These are phyloP conservation scores for Rallus limicola DNA, from an alignment of 2,113 vertebrate species.

Conservation along the genomic window DNA sequence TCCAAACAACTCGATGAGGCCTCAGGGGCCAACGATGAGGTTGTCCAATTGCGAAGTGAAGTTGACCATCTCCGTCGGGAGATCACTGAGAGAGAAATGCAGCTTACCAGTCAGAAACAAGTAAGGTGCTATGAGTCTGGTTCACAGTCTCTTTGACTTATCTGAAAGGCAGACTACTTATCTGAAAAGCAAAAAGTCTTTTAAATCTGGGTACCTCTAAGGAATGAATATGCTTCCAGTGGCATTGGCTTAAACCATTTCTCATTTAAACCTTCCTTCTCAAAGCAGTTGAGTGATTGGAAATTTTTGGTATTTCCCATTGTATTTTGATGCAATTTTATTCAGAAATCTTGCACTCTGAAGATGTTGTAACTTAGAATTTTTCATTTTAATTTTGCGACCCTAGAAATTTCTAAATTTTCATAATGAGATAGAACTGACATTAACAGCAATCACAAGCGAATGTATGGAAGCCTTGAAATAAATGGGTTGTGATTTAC, in stretches of 20 bases:
- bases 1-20: conserved; percentile 97
- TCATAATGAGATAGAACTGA: neutral
- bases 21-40: conserved; percentile 89
- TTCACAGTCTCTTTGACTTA: neutral
- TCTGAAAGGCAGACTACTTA: neutral
- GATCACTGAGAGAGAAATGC: conserved; percentile 96
- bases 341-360: neutral
- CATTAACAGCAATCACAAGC: neutral
- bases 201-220: neutral
- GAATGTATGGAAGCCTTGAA: conserved; percentile 18
- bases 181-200: neutral
- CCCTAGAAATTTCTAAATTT: neutral
- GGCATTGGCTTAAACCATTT: neutral
- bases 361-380: neutral
- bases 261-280: neutral
- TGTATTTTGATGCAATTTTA: neutral
- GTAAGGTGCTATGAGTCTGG: conserved; percentile 51
- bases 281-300: neutral
- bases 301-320: neutral
- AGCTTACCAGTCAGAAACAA: conserved; percentile 98
- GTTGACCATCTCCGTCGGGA: conserved; percentile 94
- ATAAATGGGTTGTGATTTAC: conserved; percentile 58
- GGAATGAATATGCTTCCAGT: neutral
- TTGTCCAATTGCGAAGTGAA: conserved; percentile 90
- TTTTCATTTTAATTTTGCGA: neutral